phyloP scores from a whole-genome alignment of 2,888 invertebrate species.

The Eupithecia inturbata region DNA sequence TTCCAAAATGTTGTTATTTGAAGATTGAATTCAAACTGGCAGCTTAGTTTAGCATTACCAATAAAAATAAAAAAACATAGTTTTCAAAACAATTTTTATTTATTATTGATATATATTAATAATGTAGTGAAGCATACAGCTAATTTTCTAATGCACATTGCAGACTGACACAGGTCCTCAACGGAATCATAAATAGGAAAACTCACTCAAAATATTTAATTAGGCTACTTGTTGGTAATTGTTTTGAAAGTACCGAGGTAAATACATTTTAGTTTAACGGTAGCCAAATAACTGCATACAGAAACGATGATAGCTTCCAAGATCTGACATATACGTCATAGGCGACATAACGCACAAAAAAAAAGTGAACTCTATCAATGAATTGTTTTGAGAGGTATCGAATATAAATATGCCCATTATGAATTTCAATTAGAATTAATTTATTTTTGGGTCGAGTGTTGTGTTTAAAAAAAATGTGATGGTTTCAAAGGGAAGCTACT shows the following conservation, averaged over 20 bases:
- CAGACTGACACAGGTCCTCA: conserved; percentile 54
- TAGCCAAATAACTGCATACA: background rate
- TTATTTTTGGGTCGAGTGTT: too few species aligned
- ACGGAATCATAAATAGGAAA: conserved; percentile 50
- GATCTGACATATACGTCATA: background rate
- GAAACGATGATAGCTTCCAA: background rate
- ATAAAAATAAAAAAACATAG: conserved; percentile 56
- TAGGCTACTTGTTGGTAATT: background rate
- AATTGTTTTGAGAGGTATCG: background rate
- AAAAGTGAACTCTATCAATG: background rate
- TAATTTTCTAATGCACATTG: conserved; percentile 75
- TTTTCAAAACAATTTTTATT: conserved; percentile 77
- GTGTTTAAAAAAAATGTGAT: background rate
- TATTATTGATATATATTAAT: conserved; percentile 71
- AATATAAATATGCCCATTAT: background rate
- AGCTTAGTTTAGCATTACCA: background rate
- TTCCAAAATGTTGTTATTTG: background rate
- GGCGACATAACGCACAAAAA: background rate
- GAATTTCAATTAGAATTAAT: background rate
- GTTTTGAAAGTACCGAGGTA: background rate
- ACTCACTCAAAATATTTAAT: background rate
- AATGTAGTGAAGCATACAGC: conserved; percentile 78
- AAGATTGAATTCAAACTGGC: background rate
- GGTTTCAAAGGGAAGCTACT: background rate
- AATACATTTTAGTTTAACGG: background rate